Evolutionary conservation across 1,140 invertebrate genomes (phyloP), one percentile per base, ranked within the genome.

Genomic region (Papilio helenus): DNA sequence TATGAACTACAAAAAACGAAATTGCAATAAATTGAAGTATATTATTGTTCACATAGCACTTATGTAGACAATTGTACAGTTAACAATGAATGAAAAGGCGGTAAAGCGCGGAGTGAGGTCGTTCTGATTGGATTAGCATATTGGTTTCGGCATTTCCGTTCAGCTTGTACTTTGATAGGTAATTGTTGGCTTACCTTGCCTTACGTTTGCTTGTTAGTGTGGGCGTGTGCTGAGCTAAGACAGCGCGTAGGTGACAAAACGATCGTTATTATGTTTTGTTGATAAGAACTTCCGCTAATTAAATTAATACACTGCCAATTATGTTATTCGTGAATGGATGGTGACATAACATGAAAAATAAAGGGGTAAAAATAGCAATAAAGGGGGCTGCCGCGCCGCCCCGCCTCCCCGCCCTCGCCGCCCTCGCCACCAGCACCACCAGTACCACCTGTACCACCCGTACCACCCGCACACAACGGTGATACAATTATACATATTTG

Each of bases 81-180:
- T 90, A 77, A 86, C 88, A 91, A 92, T 93, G 91, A 94, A 94
- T 93, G 92, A 92, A 92, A 84, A 89, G 87, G 83, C 83, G 83
- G 83, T 87, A 87, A 86, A 82, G 85, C 81, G 83, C 80, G 81
- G 79, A 81, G 79, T 81, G 72, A 81, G 84, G 87, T 89, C 84
- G 76, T 85, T 86, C 85, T 85, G 85, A 88, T 88, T 76, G 61
- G 72, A 92, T 93, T 94, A 91, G 90, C 91, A 93, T 94, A 91
- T 90, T 89, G 86, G 87, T 89, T 88, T 88, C 88, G 89, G 88
- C 88, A 88, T 93, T 93, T 94, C 93, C 93, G 92, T 85, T 92
- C 79, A 81, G 81, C 80, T 81, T 85, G 81, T 85, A 81, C 83
- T 83, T 81, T 79, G 79, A 84, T 80, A 84, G 81, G 84, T 90